A percentile compares a stretch with the other conserved stretches of the same genome.
Evolutionary conservation across 2,888 invertebrate genomes (phyloP).

Genomic region (Aporophyla lueneburgensis): DNA sequence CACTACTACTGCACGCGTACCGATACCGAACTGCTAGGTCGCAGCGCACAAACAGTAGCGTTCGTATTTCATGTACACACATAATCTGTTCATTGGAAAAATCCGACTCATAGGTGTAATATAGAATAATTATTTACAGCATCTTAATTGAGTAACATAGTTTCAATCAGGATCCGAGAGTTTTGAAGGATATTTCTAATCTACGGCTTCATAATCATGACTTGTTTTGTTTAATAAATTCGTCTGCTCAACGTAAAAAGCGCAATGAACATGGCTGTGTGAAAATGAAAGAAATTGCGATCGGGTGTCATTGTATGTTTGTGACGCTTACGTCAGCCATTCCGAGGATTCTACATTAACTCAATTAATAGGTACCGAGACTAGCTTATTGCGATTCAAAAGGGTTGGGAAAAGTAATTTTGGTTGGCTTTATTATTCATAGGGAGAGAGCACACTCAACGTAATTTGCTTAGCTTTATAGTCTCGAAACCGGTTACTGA

Average conservation of each 20-base stretch:
- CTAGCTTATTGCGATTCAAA: neutral
- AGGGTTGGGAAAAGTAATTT: neutral
- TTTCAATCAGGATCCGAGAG: too few species aligned
- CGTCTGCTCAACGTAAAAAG: too few species aligned
- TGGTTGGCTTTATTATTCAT: neutral
- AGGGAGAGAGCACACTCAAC: neutral
- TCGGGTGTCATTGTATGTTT: too few species aligned
- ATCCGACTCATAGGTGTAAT: neutral
- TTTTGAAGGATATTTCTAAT: too few species aligned
- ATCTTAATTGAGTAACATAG: neutral
- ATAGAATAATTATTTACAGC: neutral
- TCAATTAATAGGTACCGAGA: neutral
- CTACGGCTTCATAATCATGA: too few species aligned
- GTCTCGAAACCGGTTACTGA: neutral
- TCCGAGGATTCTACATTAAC: neutral
- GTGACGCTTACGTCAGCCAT: too few species aligned
- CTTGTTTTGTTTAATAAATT: too few species aligned
- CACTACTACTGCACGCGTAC: constrained; percentile 8
- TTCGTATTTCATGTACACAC: constrained; percentile 20
- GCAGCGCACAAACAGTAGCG: constrained; percentile 12
- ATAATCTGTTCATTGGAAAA: constrained; percentile 3
- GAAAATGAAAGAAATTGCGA: too few species aligned
- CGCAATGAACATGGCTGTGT: too few species aligned
- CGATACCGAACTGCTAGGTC: constrained; percentile 2
- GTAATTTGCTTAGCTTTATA: constrained; percentile 13